Evolutionary conservation across 2,113 vertebrate species (phyloP), one percentile per base, ranked within the genome.

Genomic region (Nothobranchius furzeri): DNA sequence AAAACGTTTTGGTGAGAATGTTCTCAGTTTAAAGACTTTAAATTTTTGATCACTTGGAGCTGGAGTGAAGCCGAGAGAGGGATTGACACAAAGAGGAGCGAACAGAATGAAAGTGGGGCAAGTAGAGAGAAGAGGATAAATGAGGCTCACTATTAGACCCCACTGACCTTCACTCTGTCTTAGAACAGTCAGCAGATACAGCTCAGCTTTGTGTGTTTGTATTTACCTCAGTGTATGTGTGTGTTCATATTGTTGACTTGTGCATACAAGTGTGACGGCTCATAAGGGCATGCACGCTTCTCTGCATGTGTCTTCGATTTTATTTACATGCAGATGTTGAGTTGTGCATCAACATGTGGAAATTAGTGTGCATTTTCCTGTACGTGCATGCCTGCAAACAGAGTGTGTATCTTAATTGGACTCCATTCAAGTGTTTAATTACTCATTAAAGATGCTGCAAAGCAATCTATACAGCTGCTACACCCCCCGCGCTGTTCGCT

Each of bases 361-460:
- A 62, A n/a, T 56, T 63, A 56, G 67, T 59, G 36, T 58, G 56
- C 51, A 46, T 73, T 52, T 69, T 60, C 71, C 60, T 53, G 68
- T 63, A 66, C n/a, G 43, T 61, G 70, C 5, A 9, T 25, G 25
- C 11, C 37, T 58, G 79, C 59, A 64, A 61, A 80, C 70, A 50
- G 58, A 36, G 76, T 60, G 76, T 86, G 87, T 79, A 73, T 82
- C 79, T 85, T 87, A 88, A 89, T 87, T 88, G 85, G 80, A 85
- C 86, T 90, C 87, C 83, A 89, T 90, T 89, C 86, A 88, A 88
- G 76, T 89, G 87, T 88, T 89, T 89, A 90, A 89, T 89, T 87
- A 85, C 86, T 90, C 87, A 87, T 88, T 90, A 88, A 85, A 70
- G 79, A 82, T 86, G 83, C 75, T 76, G 87, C 87, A 87, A 70